Evolutionary conservation across 2,797 vertebrate genomes (phyloP), one percentile per base, ranked within the genome.

Genomic region (Mastacembelus armatus): DNA sequence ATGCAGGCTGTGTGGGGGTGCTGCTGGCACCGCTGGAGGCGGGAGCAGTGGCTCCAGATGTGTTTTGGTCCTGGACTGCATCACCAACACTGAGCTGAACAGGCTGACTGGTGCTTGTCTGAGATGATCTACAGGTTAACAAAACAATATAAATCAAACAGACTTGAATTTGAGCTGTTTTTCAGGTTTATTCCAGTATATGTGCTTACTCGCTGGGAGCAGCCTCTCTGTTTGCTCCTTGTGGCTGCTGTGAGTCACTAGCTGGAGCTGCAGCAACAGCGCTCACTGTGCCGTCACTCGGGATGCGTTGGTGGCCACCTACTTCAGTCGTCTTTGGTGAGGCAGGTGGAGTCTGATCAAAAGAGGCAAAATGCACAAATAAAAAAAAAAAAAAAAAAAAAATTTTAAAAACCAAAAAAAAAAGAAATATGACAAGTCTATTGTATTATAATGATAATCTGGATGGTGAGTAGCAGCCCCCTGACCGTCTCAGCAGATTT

Each of bases 261-360:
- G 87, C 92, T 4, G 94, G 91, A 39, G 92, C 92, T 0, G 93
- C 94, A 4, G 93, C 92, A 16, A 93, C 89, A 0, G 91, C 89
- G 2, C 93, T 95, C 74, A 92, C 95, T 10, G 95, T 93, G 70
- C 95, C 91, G 0, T 99, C 97, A 6, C 96, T 96, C 19, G 95
- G 94, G 69, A 93, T 93, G 82, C 93, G 87, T 49, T 96, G 89
- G 78, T 97, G 96, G n/a, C 95, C 95, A 1, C 88, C 92, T 33
- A 88, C 88, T 12, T 95, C 95, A 21, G 92, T 91, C 0, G 94
- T 93, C 92, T 95, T 96, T 49, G 96, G 97, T 45, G 97, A 96
- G 1, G 95, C 95, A 0, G 95, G 95, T 5, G 96, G 96, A 12
- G 96, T 97, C 71, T 98, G 87, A 71, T 48, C 15, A 50, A 63